A percentile compares a stretch with the other conserved stretches of the same genome.
These are phyloP conservation scores for Drosophila anomalipes DNA, from an alignment of 2,888 invertebrate species.

Conservation along the genomic window DNA sequence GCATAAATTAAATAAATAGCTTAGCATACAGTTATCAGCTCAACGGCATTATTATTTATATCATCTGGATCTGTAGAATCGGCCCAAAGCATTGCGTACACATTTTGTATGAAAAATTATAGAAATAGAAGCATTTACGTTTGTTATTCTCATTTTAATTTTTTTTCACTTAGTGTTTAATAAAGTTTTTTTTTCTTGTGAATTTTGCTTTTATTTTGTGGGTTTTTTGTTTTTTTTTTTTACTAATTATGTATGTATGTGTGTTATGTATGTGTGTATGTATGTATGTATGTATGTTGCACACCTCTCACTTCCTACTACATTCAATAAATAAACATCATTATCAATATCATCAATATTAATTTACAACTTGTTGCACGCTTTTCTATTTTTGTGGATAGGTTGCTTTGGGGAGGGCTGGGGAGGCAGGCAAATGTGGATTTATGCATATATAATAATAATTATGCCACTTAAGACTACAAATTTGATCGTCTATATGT, in stretches of 20 bases:
- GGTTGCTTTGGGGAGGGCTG: conserved; percentile 1
- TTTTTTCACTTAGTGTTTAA: conserved; percentile 61
- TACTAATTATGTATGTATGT: conserved; percentile 23
- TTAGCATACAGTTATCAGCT: conserved; percentile 74
- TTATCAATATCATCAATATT: conserved; percentile 57
- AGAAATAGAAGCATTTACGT: conserved; percentile 52
- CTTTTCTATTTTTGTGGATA: conserved; percentile 34
- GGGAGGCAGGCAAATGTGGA: background rate
- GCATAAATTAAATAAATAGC: conserved; percentile 78
- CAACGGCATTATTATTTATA: conserved; percentile 67
- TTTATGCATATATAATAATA: conserved; percentile 32
- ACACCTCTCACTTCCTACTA: conserved; percentile 15
- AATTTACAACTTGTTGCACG: conserved; percentile 70
- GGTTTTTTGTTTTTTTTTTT: conserved; percentile 25
- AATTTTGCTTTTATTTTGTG: conserved; percentile 22
- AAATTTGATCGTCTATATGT: conserved; percentile 71
- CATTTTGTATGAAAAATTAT: conserved; percentile 53
- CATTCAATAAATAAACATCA: conserved; percentile 64
- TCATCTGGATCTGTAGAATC: conserved; percentile 53
- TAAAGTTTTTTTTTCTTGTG: conserved; percentile 56
- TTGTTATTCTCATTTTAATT: background rate
- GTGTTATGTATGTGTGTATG: conserved; percentile 6
- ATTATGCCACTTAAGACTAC: conserved; percentile 66
- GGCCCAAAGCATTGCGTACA: conserved; percentile 59
- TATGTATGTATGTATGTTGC: conserved; percentile 16